Conservation (phyloP, 1,140 invertebrate species). For the Hormaphis cornu region DNA sequence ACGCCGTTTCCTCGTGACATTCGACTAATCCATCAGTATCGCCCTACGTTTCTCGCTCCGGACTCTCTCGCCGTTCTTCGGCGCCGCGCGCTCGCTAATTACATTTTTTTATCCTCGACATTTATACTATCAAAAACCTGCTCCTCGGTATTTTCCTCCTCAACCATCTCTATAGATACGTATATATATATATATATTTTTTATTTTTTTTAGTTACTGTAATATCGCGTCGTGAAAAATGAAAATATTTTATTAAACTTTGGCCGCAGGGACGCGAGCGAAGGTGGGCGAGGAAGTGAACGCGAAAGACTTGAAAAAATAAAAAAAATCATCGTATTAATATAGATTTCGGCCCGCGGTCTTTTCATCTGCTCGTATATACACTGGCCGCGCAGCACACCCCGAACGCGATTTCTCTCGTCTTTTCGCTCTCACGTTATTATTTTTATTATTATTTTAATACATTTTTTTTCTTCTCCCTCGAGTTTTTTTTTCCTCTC, state of each 20-base stretch:
- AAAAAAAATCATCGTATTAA: slow-evolving; percentile 30
- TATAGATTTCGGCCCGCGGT: slow-evolving; percentile 18
- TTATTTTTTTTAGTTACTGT: not conserved
- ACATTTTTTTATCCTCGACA: no score
- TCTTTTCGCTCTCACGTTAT: not conserved
- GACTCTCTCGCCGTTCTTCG: no score
- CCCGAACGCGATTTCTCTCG: not conserved
- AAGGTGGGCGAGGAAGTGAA: not conserved
- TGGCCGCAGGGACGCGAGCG: not conserved
- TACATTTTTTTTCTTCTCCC: not conserved
- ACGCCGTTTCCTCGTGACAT: slow-evolving; percentile 16
- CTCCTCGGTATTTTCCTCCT: no score
- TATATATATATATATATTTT: no score
- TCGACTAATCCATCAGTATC: slow-evolving; percentile 16
- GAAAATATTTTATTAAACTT: slow-evolving; percentile 29
- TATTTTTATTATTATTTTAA: no score
- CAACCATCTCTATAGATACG: no score
- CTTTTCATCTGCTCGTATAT: slow-evolving; percentile 20
- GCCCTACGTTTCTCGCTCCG: no score
- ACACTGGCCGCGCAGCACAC: not conserved
- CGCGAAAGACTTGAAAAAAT: no score
- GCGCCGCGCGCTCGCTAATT: not conserved
- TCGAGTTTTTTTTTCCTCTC: slow-evolving; percentile 2
- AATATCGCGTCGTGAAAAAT: slow-evolving; percentile 12
- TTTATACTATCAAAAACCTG: no score